Evolutionary conservation across 2,888 invertebrate genomes (phyloP).

Genomic region (Zygaena filipendulae): DNA sequence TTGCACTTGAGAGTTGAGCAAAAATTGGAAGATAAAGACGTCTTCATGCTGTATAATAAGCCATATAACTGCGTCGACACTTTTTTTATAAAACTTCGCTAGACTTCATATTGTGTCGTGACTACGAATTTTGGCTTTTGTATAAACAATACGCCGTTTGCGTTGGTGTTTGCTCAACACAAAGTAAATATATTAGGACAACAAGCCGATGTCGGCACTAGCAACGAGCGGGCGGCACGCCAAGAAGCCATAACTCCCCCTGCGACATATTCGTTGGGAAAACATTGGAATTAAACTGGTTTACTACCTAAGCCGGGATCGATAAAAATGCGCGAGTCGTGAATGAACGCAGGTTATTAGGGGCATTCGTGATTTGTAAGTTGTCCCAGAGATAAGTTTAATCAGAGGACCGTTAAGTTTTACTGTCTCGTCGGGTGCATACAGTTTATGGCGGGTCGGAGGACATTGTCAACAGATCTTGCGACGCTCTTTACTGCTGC

Average conservation of each 20-base stretch:
- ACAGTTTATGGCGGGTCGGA: slow-evolving; percentile 60
- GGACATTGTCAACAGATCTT: slow-evolving; percentile 69
- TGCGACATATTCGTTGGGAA: slow-evolving; percentile 24
- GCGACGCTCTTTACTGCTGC: slow-evolving; percentile 65
- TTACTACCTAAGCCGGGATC: too few relatives aligned
- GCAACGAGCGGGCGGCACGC: slow-evolving; percentile 30
- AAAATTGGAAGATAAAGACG: too few relatives aligned
- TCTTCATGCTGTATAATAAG: too few relatives aligned
- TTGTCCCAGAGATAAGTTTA: slow-evolving; percentile 56
- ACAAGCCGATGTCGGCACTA: slow-evolving; percentile 24
- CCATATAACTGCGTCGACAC: too few relatives aligned
- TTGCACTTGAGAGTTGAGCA: too few relatives aligned
- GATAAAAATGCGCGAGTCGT: too few relatives aligned
- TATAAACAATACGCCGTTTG: too few relatives aligned
- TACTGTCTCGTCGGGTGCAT: slow-evolving; percentile 59
- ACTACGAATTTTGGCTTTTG: too few relatives aligned
- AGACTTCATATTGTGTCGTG: too few relatives aligned
- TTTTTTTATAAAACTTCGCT: too few relatives aligned
- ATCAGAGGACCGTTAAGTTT: slow-evolving; percentile 65
- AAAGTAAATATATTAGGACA: slow-evolving; percentile 34
- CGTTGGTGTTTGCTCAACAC: too few relatives aligned
- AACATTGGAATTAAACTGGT: too few relatives aligned
- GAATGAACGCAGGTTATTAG: slow-evolving; percentile 47
- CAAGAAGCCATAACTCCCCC: slow-evolving; percentile 33
- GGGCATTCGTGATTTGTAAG: slow-evolving; percentile 45